These are phyloP conservation scores for Drosophila sucinea DNA, from an alignment of 1,140 invertebrate genomes.

Conservation along the genomic window DNA sequence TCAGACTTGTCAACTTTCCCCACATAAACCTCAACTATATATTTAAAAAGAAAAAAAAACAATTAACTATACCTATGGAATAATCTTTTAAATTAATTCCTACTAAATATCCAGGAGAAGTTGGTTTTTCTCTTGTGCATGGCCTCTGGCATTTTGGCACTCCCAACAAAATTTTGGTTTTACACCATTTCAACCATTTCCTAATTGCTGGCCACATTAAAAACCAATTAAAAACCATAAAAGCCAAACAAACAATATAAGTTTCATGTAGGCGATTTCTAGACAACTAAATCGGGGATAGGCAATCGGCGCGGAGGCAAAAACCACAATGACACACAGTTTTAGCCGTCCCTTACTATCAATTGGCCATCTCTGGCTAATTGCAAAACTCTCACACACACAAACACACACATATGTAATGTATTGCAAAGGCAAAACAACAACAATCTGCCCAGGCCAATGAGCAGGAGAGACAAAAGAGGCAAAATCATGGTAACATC, in stretches of 20 bases:
- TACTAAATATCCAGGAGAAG: background rate
- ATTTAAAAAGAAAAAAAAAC: background rate
- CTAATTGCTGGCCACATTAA: conserved; percentile 55
- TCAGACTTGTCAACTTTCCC: background rate
- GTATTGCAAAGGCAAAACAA: conserved; percentile 2
- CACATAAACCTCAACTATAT: background rate
- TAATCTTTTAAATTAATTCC: background rate
- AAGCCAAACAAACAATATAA: conserved; percentile 29
- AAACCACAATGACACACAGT: conserved; percentile 6
- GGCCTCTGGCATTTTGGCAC: conserved; percentile 2
- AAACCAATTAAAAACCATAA: conserved; percentile 56
- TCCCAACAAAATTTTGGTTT: background rate
- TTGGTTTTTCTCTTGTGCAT: background rate
- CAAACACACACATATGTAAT: background rate
- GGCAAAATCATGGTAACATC: background rate
- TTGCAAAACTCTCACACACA: conserved; percentile 44
- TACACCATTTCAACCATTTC: conserved; percentile 1
- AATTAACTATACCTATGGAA: background rate
- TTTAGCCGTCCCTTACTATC: conserved; percentile 30
- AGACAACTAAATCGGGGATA: conserved; percentile 30
- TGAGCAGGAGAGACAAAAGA: background rate
- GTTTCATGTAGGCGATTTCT: conserved; percentile 24
- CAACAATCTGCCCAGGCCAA: background rate
- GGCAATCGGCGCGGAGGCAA: conserved; percentile 1
- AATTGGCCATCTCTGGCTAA: conserved; percentile 47